Conservation (phyloP, 2,113 vertebrate genomes). For the Equus przewalskii region DNA sequence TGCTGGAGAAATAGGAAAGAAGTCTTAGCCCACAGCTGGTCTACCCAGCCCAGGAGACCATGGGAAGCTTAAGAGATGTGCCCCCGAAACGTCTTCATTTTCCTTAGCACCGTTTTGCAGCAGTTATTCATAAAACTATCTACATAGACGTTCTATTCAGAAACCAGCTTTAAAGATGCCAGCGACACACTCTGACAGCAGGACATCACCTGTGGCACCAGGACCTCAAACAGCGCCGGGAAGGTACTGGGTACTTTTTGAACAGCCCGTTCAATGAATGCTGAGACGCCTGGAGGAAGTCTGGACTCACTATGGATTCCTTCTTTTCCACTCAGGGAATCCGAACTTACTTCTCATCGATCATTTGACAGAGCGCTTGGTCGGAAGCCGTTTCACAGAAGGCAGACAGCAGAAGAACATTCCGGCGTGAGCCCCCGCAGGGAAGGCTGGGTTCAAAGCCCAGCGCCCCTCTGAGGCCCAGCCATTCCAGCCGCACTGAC, state of each 20-base stretch:
- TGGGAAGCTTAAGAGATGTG: neutral
- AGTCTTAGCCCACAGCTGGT: neutral
- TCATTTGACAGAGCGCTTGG: neutral
- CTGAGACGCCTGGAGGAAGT: neutral
- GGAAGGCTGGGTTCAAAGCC: neutral
- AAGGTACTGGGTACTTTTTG: neutral
- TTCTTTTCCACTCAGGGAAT: neutral
- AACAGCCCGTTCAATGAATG: neutral
- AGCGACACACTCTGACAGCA: accelerated
- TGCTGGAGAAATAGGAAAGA: neutral
- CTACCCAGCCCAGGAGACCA: neutral
- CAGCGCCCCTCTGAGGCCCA: no score
- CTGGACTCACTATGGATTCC: neutral
- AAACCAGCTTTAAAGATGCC: neutral
- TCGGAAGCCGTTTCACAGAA: neutral
- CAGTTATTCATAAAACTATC: neutral
- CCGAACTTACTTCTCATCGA: neutral
- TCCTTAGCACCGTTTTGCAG: neutral
- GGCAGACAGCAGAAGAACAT: no score
- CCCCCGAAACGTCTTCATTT: neutral
- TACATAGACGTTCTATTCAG: neutral
- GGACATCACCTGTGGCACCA: accelerated
- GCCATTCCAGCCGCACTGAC: neutral
- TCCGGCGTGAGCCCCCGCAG: neutral
- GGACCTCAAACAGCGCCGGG: neutral